phyloP scores from a whole-genome alignment of 2,113 vertebrate genomes.

The Rhinogobius similis region DNA sequence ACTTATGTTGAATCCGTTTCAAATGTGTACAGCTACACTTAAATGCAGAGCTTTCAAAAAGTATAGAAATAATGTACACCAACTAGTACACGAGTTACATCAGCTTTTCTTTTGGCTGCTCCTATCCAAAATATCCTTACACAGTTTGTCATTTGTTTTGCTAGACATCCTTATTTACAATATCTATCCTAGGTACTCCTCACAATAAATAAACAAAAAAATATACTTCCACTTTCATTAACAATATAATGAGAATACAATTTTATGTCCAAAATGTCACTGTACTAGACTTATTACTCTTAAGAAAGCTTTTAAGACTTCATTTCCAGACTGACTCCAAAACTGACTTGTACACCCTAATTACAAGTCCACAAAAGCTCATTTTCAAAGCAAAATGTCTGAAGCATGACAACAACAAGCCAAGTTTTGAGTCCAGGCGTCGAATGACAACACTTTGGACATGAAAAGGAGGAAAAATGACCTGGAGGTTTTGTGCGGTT shows the following conservation, averaged over 20 bases:
- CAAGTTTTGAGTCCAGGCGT: neutral
- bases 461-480: slow-evolving; percentile 26
- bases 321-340: neutral
- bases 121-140: too few species aligned
- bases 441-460: slow-evolving; percentile 19
- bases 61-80: too few species aligned
- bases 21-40: too few species aligned
- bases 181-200: neutral
- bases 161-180: neutral
- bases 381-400: slow-evolving; percentile 18
- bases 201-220: neutral
- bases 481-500: slow-evolving; percentile 10
- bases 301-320: slow-evolving; percentile 12
- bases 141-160: neutral
- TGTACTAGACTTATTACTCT: neutral
- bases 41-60: too few species aligned
- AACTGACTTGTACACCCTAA: slow-evolving; percentile 1
- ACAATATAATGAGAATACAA: neutral
- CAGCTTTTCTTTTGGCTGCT: too few species aligned
- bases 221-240: neutral
- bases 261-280: slow-evolving; percentile 1
- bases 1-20: too few species aligned
- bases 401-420: slow-evolving; percentile 10
- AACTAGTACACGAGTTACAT: too few species aligned
- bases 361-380: slow-evolving; percentile 3